Evolutionary conservation across 1,140 invertebrate genomes (phyloP).

Genomic region (Magallana ariakensis): DNA sequence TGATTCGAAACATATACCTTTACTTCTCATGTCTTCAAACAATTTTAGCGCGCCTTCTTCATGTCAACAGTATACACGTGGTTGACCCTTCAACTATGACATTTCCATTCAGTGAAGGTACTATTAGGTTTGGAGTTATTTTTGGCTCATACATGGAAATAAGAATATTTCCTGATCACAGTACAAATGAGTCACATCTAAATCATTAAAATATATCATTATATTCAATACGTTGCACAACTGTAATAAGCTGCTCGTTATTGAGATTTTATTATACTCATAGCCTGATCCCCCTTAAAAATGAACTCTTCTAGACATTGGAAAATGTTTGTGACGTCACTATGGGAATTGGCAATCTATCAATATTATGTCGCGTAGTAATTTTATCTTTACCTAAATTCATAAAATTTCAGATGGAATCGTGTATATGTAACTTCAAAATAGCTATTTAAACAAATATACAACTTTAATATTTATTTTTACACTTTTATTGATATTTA

Average conservation of each 20-base stretch:
- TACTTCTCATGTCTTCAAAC: background rate
- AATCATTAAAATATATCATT: too few relatives aligned
- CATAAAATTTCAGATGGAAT: too few relatives aligned
- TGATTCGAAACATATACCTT: background rate
- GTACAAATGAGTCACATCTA: too few relatives aligned
- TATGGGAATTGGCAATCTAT: constrained; percentile 31
- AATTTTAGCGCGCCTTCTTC: constrained; percentile 7
- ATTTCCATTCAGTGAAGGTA: background rate
- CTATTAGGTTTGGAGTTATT: background rate
- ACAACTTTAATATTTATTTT: background rate
- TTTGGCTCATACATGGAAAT: background rate
- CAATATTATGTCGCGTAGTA: constrained; percentile 31
- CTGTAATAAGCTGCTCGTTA: too few relatives aligned
- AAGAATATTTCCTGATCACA: too few relatives aligned
- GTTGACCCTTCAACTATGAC: constrained; percentile 5
- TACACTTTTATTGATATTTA: background rate
- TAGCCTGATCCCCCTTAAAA: background rate
- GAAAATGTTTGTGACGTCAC: constrained; percentile 38
- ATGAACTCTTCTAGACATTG: constrained; percentile 18
- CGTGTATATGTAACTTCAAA: too few relatives aligned
- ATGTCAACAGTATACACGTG: constrained; percentile 33
- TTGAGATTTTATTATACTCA: too few relatives aligned
- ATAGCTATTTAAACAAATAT: background rate
- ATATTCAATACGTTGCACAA: too few relatives aligned
- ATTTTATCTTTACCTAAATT: background rate